These are phyloP conservation scores for honey bee (Apis mellifera) DNA, from an alignment of 1,140 invertebrate species.

Conservation along the genomic window Amel_HAv3.1 CM009931.2:10648501-10649000, in stretches of 20 bases:
- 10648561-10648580: neutral
- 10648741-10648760: slow-evolving; percentile 64
- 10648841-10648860: slow-evolving; percentile 42
- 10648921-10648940: slow-evolving; percentile 6
- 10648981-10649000: neutral
- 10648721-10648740: slow-evolving; percentile 27
- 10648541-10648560: too few relatives aligned
- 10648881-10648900: slow-evolving; percentile 66
- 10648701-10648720: neutral
- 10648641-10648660: neutral
- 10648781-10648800: slow-evolving; percentile 63
- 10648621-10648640: neutral
- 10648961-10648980: neutral
- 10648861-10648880: slow-evolving; percentile 54
- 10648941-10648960: neutral
- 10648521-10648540: neutral
- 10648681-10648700: neutral
- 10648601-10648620: neutral
- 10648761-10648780: slow-evolving; percentile 68
- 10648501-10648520: slow-evolving; percentile 5
- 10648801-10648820: slow-evolving; percentile 57
- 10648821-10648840: slow-evolving; percentile 55
- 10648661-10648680: neutral
- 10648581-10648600: neutral
- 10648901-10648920: slow-evolving; percentile 35